A percentile compares a stretch with the other conserved stretches of the same genome.
Evolutionary conservation across 37 sponge, comb jelly and placozoan genomes (phyloP).

Genomic region (Eunapius fragilis): DNA sequence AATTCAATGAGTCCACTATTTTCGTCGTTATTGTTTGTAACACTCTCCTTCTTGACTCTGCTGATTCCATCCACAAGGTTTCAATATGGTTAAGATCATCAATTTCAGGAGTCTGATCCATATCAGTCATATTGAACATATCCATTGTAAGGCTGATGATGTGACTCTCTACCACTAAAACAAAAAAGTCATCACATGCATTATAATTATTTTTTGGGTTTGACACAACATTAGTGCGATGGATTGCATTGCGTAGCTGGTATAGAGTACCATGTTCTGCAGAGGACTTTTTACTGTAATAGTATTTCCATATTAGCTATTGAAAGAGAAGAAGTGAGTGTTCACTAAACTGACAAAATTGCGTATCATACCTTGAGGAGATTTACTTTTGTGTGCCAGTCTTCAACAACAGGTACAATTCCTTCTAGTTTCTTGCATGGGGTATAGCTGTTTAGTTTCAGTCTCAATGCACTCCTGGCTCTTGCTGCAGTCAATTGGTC

Average conservation of each 20-base stretch:
- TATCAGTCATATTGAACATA: neutral
- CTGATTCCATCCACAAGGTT: too few relatives aligned
- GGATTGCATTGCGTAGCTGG: neutral
- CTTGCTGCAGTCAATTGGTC: constrained; percentile 32
- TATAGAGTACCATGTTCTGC: constrained; percentile 1
- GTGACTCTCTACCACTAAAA: neutral
- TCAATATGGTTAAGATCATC: too few relatives aligned
- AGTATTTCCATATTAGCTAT: neutral
- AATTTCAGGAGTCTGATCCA: too few relatives aligned
- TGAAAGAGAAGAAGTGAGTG: neutral
- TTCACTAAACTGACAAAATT: too few relatives aligned
- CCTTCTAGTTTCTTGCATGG: neutral
- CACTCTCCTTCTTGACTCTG: too few relatives aligned
- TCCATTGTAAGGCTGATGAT: neutral
- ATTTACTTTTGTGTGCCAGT: constrained; percentile 25
- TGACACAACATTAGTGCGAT: constrained; percentile 10
- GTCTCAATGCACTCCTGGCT: neutral
- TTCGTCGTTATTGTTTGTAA: too few relatives aligned
- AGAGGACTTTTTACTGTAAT: neutral
- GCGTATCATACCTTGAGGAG: neutral
- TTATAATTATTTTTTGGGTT: neutral
- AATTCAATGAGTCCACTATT: too few relatives aligned
- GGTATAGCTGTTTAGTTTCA: neutral
- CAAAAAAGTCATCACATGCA: constrained; percentile 20
- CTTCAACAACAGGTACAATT: constrained; percentile 26